Evolutionary conservation across 2,797 vertebrate genomes (phyloP).

Genomic region (Adrianichthys oophorus): DNA sequence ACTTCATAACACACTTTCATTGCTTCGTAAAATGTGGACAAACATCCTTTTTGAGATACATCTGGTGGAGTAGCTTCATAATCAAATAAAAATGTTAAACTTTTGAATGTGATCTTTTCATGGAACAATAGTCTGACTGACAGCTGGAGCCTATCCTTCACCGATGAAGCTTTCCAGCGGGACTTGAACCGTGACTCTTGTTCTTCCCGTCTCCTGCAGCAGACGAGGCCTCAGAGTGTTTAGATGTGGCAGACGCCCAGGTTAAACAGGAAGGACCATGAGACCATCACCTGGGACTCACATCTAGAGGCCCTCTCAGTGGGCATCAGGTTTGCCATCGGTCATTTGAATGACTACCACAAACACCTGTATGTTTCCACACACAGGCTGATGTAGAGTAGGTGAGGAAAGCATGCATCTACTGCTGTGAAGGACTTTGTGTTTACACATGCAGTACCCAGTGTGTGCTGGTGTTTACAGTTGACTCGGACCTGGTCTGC

Average conservation of each 20-base stretch:
- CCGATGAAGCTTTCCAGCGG: constrained; percentile 43
- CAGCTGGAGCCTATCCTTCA: constrained; percentile 6
- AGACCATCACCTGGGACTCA: constrained; percentile 83
- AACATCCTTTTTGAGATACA: too few relatives aligned
- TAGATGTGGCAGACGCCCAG: constrained; percentile 87
- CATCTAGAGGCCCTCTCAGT: constrained; percentile 34
- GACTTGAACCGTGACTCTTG: constrained; percentile 69
- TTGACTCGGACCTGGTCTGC: constrained; percentile 3
- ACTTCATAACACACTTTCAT: too few relatives aligned
- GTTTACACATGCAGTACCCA: constrained; percentile 28
- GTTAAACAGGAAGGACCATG: constrained; percentile 93
- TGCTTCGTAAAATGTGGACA: too few relatives aligned
- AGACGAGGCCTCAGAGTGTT: constrained; percentile 80
- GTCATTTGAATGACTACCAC: constrained; percentile 38
- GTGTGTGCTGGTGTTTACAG: constrained; percentile 8
- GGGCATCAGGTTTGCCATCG: constrained; percentile 32
- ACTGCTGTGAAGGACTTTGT: constrained; percentile 13
- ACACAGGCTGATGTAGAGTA: constrained; percentile 7
- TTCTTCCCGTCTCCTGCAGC: constrained; percentile 37
- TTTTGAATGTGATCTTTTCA: too few relatives aligned
- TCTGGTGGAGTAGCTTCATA: too few relatives aligned
- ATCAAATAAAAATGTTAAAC: too few relatives aligned
- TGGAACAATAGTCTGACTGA: too few relatives aligned
- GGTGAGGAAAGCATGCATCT: constrained; percentile 24
- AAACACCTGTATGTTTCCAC: constrained; percentile 43